Evolutionary conservation across 2,797 vertebrate genomes (phyloP), one percentile per base, ranked within the genome.

Genomic region (Chaunax sp.): DNA sequence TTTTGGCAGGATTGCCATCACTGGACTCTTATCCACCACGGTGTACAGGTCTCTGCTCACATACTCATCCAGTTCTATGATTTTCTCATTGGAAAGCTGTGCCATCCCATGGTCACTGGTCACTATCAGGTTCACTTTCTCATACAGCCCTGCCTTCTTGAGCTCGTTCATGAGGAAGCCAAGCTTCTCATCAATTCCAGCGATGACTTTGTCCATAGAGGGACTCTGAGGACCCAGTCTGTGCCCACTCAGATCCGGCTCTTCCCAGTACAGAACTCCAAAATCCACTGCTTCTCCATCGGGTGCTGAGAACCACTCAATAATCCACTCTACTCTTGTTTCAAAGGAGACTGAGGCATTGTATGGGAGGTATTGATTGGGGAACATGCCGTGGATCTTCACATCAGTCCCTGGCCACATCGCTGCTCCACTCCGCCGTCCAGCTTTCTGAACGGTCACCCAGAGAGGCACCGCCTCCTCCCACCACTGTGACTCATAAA

Each of bases 371-470:
- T 94, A 97, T 40, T 85, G 79, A 0, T 92, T 94, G 14, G 96
- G 95, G 72, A 92, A 94, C 28, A 61, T 69, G 60, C 92, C 91
- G 0, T 94, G 94, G 81, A 98, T 97, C 82, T 92, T 91, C 33
- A 98, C 95, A 9, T 98, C 96, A 1, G 95, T 92, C 46, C 96
- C 97, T 0, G 97, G 97, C 97, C 97, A 98, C 96, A 97, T 97
- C 0, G 95, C 96, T 0, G 96, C 96, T 0, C 95, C 96, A 0
- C 94, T 97, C 10, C 81, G 90, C 20, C 92, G 85, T 49, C 96
- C 97, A 6, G 93, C 91, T 26, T 83, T 95, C 89, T 96, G 96
- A 78, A 96, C 90, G 0, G 93, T 96, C 64, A 97, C 89, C 97
- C 97, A 98, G 66, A 98, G 90, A 0, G 97, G 96, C 16, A 82